A percentile compares a stretch with the other conserved stretches of the same genome.
phyloP scores from a whole-genome alignment of 2,113 vertebrate genomes.

The Mesitornis unicolor region DNA sequence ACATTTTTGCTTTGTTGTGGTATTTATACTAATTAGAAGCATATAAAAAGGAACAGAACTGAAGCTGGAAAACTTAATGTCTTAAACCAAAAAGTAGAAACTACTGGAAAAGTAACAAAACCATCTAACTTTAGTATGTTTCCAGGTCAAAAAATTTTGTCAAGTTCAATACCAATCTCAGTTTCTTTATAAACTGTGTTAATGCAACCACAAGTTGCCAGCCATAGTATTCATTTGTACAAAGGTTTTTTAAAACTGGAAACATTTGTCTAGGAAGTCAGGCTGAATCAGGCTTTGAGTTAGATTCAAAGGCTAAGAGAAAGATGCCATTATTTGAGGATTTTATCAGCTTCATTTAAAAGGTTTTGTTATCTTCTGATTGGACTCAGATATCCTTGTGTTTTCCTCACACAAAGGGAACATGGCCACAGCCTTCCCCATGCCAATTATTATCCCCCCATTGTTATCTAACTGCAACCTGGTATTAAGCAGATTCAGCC shows the following conservation, averaged over 20 bases:
- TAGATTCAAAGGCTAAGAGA: background rate
- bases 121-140: background rate
- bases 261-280: background rate
- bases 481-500: slow-evolving; percentile 6
- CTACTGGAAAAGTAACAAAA: background rate
- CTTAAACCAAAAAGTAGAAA: background rate
- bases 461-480: background rate
- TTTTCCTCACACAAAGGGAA: background rate
- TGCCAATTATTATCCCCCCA: background rate
- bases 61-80: background rate
- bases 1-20: background rate
- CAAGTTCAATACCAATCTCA: background rate
- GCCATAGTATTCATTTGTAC: background rate
- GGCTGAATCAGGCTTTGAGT: background rate
- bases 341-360: background rate
- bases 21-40: background rate
- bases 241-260: background rate
- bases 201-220: background rate
- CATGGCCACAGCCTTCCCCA: background rate
- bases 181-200: background rate
- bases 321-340: background rate
- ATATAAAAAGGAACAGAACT: background rate
- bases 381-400: background rate
- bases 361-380: background rate
- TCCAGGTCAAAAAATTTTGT: background rate